Conservation (phyloP, 2,113 vertebrate genomes). For the Syngnathoides biaculeatus region DNA sequence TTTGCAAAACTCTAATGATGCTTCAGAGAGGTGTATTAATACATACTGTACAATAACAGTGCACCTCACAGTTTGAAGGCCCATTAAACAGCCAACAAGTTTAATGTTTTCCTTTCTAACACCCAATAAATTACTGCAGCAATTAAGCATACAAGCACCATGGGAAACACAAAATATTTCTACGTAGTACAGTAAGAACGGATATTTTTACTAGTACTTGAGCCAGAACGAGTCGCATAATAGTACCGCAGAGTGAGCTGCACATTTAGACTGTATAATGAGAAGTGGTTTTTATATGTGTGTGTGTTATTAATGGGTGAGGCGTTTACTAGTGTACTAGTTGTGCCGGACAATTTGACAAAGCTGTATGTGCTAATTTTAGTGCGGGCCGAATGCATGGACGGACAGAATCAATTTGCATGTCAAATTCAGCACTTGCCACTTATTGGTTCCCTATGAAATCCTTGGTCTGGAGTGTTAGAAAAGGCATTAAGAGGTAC, state of each 20-base stretch:
- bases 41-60: background rate
- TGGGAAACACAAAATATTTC: conserved; percentile 2
- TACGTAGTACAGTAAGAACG: background rate
- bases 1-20: conserved; percentile 2
- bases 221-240: conserved; percentile 6
- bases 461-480: conserved; percentile 2
- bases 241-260: conserved; percentile 2
- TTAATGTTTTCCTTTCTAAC: conserved; percentile 3
- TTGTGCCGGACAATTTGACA: background rate
- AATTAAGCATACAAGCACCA: conserved; percentile 1
- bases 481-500: conserved; percentile 2
- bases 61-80: conserved; percentile 5
- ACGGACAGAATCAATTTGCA: conserved; percentile 20
- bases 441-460: conserved; percentile 11
- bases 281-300: background rate
- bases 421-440: conserved; percentile 15
- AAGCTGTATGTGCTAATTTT: conserved; percentile 9
- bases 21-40: conserved; percentile 2
- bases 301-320: background rate
- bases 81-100: conserved; percentile 7
- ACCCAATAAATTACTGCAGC: background rate
- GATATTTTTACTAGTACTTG: conserved; percentile 3
- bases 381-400: conserved; percentile 1
- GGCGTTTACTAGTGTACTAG: background rate
- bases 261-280: conserved; percentile 4